Evolutionary conservation across 2,113 vertebrate species (phyloP).

Genomic region (Todiramphus saurophagus): DNA sequence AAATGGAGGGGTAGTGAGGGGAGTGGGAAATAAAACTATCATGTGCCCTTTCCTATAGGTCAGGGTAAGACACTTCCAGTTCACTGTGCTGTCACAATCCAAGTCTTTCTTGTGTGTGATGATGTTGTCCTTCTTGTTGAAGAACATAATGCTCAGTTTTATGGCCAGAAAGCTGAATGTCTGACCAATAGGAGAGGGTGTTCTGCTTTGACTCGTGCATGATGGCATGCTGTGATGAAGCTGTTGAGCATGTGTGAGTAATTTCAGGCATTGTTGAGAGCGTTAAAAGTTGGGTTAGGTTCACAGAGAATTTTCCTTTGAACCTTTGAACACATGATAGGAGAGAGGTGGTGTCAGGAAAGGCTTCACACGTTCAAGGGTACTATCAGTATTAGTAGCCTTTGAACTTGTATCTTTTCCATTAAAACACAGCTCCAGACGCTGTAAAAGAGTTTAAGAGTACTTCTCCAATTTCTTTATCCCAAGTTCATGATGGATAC

Average conservation of each 20-base stretch:
- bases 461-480: background rate
- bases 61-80: background rate
- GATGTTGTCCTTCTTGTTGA: background rate
- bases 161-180: background rate
- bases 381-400: background rate
- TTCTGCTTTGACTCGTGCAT: background rate
- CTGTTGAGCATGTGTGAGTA: background rate
- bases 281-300: background rate
- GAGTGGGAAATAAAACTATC: background rate
- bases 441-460: background rate
- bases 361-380: background rate
- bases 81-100: background rate
- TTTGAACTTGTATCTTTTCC: background rate
- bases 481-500: background rate
- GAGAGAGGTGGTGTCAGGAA: background rate
- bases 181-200: background rate
- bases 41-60: accelerated
- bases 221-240: background rate
- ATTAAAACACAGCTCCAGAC: background rate
- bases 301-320: background rate
- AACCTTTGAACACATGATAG: background rate
- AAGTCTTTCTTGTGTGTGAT: background rate
- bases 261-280: background rate
- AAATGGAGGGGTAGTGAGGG: no score
- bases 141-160: background rate